phyloP scores from a whole-genome alignment of 2,888 invertebrate genomes.

The Agonopterix arenella region DNA sequence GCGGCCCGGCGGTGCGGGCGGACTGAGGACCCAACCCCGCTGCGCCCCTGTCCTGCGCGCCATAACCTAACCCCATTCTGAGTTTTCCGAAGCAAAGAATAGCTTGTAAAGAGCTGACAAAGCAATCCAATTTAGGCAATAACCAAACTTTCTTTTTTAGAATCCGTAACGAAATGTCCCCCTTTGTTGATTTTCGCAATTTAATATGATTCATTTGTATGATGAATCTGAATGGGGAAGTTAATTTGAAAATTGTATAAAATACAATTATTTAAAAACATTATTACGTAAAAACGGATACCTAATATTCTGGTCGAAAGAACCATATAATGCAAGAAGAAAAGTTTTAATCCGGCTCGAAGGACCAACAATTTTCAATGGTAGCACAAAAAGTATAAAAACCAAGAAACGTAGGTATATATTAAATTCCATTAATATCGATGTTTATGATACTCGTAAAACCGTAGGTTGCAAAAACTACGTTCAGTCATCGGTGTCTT shows the following conservation, averaged over 20 bases:
- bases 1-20: slow-evolving; percentile 34
- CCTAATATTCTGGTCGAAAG: neutral
- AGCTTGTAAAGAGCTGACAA: slow-evolving; percentile 24
- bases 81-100: slow-evolving; percentile 33
- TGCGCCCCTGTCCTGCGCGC: slow-evolving; percentile 28
- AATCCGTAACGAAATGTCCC: neutral
- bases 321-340: neutral
- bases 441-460: no score
- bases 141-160: slow-evolving; percentile 1
- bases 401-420: no score
- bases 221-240: no score
- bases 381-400: no score
- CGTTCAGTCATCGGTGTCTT: neutral
- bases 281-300: neutral
- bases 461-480: no score
- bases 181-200: neutral
- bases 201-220: neutral
- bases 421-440: no score
- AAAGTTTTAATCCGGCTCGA: slow-evolving; percentile 7
- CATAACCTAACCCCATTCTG: slow-evolving; percentile 38
- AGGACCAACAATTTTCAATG: slow-evolving; percentile 12
- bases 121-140: slow-evolving; percentile 7
- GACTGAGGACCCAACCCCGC: slow-evolving; percentile 35
- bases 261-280: no score
- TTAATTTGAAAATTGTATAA: neutral